These are phyloP conservation scores for Platycheirus albimanus DNA, from an alignment of 2,888 invertebrate genomes.

Conservation along the genomic window DNA sequence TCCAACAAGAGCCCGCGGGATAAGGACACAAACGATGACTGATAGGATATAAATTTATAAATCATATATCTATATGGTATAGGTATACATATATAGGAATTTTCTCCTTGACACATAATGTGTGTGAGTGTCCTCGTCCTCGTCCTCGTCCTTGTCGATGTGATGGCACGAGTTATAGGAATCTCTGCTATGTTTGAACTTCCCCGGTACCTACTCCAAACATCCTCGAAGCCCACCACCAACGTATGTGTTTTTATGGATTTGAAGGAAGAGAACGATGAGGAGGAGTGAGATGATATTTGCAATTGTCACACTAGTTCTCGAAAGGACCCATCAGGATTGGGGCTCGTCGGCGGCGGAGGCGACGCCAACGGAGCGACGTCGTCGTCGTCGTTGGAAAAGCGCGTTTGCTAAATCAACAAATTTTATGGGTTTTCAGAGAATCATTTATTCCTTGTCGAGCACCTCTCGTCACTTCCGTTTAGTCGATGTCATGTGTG, in stretches of 20 bases:
- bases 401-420: conserved; percentile 71
- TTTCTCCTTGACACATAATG: conserved; percentile 37
- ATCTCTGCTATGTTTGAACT: conserved; percentile 26
- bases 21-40: conserved; percentile 49
- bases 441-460: conserved; percentile 65
- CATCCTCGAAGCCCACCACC: conserved; percentile 1
- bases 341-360: conserved; percentile 17
- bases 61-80: too few relatives aligned
- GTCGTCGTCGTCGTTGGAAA: conserved; percentile 44
- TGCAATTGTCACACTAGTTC: conserved; percentile 62
- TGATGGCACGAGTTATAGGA: conserved; percentile 18
- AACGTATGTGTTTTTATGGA: not conserved
- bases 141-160: conserved; percentile 11
- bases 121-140: conserved; percentile 21
- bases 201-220: not conserved
- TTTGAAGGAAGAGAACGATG: not conserved
- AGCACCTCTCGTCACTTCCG: conserved; percentile 45
- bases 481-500: conserved; percentile 17
- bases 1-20: conserved; percentile 23
- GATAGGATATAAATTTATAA: conserved; percentile 38
- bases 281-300: conserved; percentile 44
- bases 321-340: not conserved
- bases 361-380: too few relatives aligned
- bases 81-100: not conserved
- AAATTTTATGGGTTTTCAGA: conserved; percentile 66